Conservation (phyloP, 2,113 vertebrate genomes). For the Cochlearius cochlearius region DNA sequence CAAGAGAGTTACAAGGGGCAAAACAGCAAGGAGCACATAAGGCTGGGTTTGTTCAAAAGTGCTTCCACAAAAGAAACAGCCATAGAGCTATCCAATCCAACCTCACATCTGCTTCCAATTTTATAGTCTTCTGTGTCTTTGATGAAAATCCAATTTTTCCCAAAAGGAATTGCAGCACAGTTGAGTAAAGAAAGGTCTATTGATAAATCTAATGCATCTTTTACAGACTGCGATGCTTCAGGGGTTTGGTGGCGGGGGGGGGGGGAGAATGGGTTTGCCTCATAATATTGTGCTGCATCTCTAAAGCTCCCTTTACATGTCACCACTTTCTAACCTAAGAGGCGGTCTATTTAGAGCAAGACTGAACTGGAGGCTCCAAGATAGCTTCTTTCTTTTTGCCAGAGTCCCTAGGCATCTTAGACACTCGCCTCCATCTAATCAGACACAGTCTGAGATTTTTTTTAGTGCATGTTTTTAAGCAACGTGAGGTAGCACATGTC, state of each 20-base stretch:
- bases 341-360: not conserved
- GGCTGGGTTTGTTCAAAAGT: slow-evolving; percentile 44
- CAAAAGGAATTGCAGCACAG: slow-evolving; percentile 40
- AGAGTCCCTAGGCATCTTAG: not conserved
- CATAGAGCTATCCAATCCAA: slow-evolving; percentile 18
- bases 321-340: slow-evolving; percentile 19
- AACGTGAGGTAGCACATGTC: not conserved
- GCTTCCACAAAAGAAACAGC: slow-evolving; percentile 39
- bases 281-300: not conserved
- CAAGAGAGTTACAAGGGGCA: not conserved
- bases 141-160: slow-evolving; percentile 57
- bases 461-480: not conserved
- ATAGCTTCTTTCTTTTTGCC: not conserved
- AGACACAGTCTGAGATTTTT: not conserved
- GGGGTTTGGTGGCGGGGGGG: not conserved
- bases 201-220: slow-evolving; percentile 47
- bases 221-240: slow-evolving; percentile 18
- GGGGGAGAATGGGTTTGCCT: not conserved
- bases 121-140: slow-evolving; percentile 42
- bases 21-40: slow-evolving; percentile 21
- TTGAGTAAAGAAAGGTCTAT: slow-evolving; percentile 51
- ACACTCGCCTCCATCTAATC: not conserved
- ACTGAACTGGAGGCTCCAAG: not conserved
- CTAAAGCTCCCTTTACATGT: slow-evolving; percentile 5
- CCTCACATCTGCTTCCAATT: slow-evolving; percentile 65